These are phyloP conservation scores for Glareola pratincola DNA, from an alignment of 2,113 vertebrate genomes.

Conservation along the genomic window DNA sequence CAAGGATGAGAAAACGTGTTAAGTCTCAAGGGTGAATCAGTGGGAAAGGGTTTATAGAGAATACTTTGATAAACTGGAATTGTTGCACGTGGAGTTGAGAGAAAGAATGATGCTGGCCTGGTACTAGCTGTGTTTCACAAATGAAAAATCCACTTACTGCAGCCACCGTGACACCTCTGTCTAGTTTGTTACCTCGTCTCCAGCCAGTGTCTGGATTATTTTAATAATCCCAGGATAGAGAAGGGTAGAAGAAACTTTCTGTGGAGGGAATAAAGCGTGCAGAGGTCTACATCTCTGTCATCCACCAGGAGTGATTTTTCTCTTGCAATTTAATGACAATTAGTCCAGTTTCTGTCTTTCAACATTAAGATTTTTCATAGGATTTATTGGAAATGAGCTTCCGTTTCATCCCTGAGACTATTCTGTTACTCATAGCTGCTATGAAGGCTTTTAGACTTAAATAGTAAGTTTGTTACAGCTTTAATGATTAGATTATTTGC, in stretches of 20 bases:
- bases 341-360: not conserved
- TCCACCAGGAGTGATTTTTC: not conserved
- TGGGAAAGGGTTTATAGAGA: not conserved
- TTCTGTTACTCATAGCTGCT: not conserved
- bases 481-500: not conserved
- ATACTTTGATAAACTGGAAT: not conserved
- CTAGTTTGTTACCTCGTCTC: not conserved
- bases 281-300: not conserved
- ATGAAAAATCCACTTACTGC: not conserved
- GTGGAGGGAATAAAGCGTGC: not conserved
- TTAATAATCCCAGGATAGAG: not conserved
- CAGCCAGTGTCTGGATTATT: not conserved
- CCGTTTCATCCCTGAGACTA: not conserved
- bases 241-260: not conserved
- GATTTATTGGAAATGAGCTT: not conserved
- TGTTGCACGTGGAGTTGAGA: not conserved
- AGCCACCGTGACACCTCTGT: not conserved
- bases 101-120: not conserved
- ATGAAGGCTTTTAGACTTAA: not conserved
- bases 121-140: not conserved
- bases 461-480: not conserved
- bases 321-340: not conserved
- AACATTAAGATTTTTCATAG: not conserved
- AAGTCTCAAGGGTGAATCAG: not conserved
- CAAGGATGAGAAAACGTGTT: not conserved